Conservation (phyloP, 2,113 vertebrate genomes). For the Saiga tatarica region DNA sequence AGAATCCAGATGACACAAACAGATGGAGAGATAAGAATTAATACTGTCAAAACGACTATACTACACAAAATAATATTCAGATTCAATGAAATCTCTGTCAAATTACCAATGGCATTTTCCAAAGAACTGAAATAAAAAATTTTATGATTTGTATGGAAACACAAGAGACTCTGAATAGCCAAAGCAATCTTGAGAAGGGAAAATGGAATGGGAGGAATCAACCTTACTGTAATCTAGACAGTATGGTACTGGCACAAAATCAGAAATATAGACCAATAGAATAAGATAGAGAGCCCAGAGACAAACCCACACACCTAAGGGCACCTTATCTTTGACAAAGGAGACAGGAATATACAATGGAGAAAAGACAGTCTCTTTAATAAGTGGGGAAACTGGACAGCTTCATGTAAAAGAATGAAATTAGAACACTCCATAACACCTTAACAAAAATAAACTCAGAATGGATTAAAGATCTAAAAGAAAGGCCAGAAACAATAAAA, state of each 20-base stretch:
- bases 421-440: background rate
- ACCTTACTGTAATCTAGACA: background rate
- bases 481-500: background rate
- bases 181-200: background rate
- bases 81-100: background rate
- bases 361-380: background rate
- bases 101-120: background rate
- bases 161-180: background rate
- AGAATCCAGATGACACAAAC: background rate
- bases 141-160: background rate
- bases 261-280: background rate
- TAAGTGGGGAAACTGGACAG: background rate
- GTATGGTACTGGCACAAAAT: background rate
- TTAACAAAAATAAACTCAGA: background rate
- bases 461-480: background rate
- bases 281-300: background rate
- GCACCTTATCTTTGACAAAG: background rate
- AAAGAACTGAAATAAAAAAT: background rate
- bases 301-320: background rate
- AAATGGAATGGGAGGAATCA: background rate
- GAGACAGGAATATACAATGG: background rate
- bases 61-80: background rate
- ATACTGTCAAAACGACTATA: background rate
- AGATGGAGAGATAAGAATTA: background rate
- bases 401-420: background rate